Base-by-base conservation (phyloP, 1,140 invertebrate species). In the Mya arenaria region DNA sequence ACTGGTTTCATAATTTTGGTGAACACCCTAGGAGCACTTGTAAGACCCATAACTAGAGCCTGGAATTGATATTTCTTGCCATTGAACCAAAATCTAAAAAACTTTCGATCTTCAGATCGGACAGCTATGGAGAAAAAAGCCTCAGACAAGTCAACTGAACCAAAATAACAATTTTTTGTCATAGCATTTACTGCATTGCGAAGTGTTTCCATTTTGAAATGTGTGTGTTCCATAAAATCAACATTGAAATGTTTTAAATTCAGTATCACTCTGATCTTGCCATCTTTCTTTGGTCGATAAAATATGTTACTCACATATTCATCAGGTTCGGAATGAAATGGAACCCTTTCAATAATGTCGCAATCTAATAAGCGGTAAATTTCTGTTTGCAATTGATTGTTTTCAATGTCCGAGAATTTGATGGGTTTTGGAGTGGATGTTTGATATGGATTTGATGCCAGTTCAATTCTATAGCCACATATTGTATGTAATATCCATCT, bases 211-310 rank as follows among this genome's bases (percentile, higher is more conserved):
- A 48, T 48, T 48, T 48, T 48, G n/a, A 48, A 48, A 48, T 48
- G 44, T 13, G 52, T 69, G 52, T 69, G 44, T 48, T 44, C 66
- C 66, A 69, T 69, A 52, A 48, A 52, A 34, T n/a, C 52, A 48
- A 48, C 66, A 28, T 69, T 69, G 52, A 69, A 69, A 32, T 69
- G 37, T 69, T 69, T 69, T 32, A 69, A 44, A 52, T 69, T 69
- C 30, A 69, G 44, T 4, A 69, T 69, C 25, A 69, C 37, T 52
- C 66, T 44, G 37, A 69, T 30, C 52, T 52, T 69, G 52, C 66
- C 66, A 69, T 69, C 66, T 69, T 69, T 69, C 52, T 69, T 69
- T 28, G 66, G 66, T 44, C 66, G 5, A 48, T 28, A 48, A 30
- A 69, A 69, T 34, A 69, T 69, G 25, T 69, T 69, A 23, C 39